Percentiles rank a stretch among this genome's conserved stretches.
Evolutionary conservation across 64 coral and sea anemone species (phyloP).

Genomic region (Trachythela sp.): DNA sequence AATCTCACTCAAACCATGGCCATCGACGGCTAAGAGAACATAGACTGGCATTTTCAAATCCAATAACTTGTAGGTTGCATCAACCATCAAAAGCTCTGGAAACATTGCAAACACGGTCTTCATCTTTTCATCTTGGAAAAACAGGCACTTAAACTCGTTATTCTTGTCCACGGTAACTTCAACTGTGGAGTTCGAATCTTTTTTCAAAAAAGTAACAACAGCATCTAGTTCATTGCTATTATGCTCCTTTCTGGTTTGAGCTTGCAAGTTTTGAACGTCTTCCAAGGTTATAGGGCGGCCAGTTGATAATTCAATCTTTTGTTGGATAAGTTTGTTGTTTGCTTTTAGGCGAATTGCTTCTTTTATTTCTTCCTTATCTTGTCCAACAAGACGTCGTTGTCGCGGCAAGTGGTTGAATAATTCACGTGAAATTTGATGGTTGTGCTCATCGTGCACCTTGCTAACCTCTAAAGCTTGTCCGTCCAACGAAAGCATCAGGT

Average conservation of each 20-base stretch:
- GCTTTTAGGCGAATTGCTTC: conserved; percentile 35
- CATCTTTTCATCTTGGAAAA: conserved; percentile 57
- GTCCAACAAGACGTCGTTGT: too few species aligned
- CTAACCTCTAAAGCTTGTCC: neutral
- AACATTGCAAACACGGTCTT: conserved; percentile 16
- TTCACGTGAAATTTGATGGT: neutral
- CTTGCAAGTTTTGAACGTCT: conserved; percentile 42
- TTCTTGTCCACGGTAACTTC: conserved; percentile 45
- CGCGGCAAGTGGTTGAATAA: neutral
- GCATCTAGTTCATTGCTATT: conserved; percentile 37
- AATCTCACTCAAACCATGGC: conserved; percentile 28
- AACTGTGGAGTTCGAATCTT: conserved; percentile 12
- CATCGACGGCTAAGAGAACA: conserved; percentile 27
- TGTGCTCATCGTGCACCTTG: neutral
- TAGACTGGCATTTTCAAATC: conserved; percentile 57
- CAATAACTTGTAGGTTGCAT: conserved; percentile 48
- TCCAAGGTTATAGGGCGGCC: conserved; percentile 43
- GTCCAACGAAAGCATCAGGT: neutral
- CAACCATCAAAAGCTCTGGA: conserved; percentile 43
- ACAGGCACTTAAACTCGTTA: conserved; percentile 47
- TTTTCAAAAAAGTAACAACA: conserved; percentile 31
- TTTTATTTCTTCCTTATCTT: conserved; percentile 21
- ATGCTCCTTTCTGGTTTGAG: conserved; percentile 17
- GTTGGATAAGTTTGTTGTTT: conserved; percentile 34
- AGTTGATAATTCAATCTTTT: conserved; percentile 45